These are phyloP conservation scores for Dasypolia templi DNA, from an alignment of 2,888 invertebrate species.

Conservation along the genomic window DNA sequence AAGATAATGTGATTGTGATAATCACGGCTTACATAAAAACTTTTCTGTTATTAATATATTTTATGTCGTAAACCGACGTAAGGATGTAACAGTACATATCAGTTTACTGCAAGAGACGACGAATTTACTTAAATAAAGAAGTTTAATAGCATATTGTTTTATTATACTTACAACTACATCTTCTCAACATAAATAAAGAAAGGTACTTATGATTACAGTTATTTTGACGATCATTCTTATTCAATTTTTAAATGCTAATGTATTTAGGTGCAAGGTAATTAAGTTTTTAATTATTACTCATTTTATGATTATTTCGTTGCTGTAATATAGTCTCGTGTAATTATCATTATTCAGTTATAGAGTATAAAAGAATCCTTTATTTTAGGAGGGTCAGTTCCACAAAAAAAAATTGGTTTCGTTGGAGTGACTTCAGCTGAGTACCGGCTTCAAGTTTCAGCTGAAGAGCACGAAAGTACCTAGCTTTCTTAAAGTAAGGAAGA, in stretches of 20 bases:
- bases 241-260: background rate
- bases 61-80: constrained; percentile 23
- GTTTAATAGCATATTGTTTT: background rate
- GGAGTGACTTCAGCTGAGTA: constrained; percentile 20
- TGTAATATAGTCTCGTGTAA: background rate
- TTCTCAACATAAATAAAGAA: background rate
- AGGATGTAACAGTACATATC: constrained; percentile 27
- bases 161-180: too few relatives aligned
- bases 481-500: constrained; percentile 15
- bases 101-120: background rate
- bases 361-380: background rate
- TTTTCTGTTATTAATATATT: constrained; percentile 13
- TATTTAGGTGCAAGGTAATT: background rate
- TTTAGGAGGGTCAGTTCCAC: background rate
- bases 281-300: background rate
- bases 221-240: background rate
- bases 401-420: constrained; percentile 32
- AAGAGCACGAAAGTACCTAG: constrained; percentile 5
- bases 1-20: constrained; percentile 67
- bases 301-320: background rate
- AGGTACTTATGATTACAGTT: background rate
- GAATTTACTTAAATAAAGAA: background rate
- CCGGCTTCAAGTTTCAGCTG: constrained; percentile 11
- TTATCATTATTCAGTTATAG: background rate
- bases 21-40: constrained; percentile 42